Evolutionary conservation across 2,888 invertebrate genomes (phyloP), one percentile per base, ranked within the genome.

Genomic region (Ophonus ardosiacus): DNA sequence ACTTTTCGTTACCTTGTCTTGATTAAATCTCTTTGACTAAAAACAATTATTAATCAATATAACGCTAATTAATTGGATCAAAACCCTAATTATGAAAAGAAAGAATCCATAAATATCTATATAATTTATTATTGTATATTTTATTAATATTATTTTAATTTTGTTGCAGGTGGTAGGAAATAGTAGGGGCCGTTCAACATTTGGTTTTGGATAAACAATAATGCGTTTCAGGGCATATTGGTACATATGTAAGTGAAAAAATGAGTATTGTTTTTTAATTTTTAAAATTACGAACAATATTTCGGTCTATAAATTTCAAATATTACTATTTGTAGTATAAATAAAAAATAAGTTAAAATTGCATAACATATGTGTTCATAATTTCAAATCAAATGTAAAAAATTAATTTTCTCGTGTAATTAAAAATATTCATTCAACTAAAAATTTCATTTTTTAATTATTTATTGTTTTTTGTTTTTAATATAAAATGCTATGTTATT

Each of bases 211-310:
- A 68, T 15, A 31, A 31, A 38, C 13, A 68, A 68, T 68, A 68
- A 68, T 68, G 68, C 68, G 68, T 68, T 68, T 68, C 68, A 68
- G 38, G 68, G 38, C 15, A 38, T 31, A 68, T 68, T 31, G 68
- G 31, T n/a, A 68, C 68, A 68, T 31, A 68, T 15, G 68, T 68
- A 68, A 68, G 68, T 68, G 13, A 68, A 31, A 68, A 63, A 38
- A 5, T 68, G 7, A 5, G 31, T 38, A 6, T 17, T 17, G 59
- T 17, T 59, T 59, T 59, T 59, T 59, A 15, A 17, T 59, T 68
- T 31, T 13, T 68, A 31, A 68, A 5, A 5, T 31, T 6, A 31
- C 31, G 31, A 31, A 31, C 1, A 31, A 31, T 31, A 31, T 31
- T 31, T 31, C 5, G 31, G 31, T 31, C 31, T 31, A 40, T 68